Conservation (phyloP, 1,140 invertebrate genomes). For the Agrypnia vestita region DNA sequence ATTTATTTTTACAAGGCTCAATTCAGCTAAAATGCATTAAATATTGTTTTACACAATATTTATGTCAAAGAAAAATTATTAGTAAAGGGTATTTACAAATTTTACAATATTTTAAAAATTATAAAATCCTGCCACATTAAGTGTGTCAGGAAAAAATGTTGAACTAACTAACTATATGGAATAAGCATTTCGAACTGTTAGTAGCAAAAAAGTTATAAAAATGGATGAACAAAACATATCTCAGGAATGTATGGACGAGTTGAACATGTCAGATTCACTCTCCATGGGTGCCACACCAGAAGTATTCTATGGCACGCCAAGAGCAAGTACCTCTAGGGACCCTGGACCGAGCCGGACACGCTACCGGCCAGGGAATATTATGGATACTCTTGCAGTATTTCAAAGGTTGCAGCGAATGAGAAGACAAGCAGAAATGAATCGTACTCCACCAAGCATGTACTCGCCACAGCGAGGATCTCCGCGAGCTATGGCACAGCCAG, state of each 20-base stretch:
- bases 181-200: too few relatives aligned
- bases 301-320: not conserved
- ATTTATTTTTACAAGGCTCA: too few relatives aligned
- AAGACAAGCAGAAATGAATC: not conserved
- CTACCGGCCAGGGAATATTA: not conserved
- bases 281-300: not conserved
- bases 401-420: not conserved
- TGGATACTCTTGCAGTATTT: not conserved
- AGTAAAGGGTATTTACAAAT: not conserved
- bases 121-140: not conserved
- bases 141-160: not conserved
- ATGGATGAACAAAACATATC: constrained; percentile 28
- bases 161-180: not conserved
- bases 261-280: not conserved
- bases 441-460: not conserved
- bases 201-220: not conserved
- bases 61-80: not conserved
- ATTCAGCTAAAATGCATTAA: too few relatives aligned
- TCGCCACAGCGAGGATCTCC: not conserved
- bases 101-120: not conserved
- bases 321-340: not conserved
- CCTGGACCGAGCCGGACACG: not conserved
- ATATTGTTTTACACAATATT: too few relatives aligned
- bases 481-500: not conserved
- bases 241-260: not conserved